Evolutionary conservation across 2,888 invertebrate species (phyloP).

Genomic region (Zele albiditarsus): DNA sequence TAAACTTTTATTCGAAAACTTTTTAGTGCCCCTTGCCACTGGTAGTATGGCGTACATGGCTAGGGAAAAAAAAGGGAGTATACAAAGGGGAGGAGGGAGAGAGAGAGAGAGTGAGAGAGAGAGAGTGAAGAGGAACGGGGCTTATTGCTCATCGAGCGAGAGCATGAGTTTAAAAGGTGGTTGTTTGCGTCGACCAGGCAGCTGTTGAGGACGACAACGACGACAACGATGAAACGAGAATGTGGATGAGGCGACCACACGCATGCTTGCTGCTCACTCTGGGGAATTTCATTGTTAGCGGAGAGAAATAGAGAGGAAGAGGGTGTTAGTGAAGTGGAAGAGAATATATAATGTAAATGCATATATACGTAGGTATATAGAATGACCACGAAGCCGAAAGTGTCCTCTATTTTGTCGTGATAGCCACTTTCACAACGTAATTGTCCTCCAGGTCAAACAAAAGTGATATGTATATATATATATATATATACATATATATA

Average conservation of each 20-base stretch:
- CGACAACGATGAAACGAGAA: not conserved
- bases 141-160: not conserved
- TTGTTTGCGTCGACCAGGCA: constrained; percentile 40
- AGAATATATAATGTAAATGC: not conserved
- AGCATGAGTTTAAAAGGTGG: not conserved
- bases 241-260: not conserved
- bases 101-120: constrained; percentile 18
- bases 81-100: constrained; percentile 9
- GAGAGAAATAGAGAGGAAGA: not conserved
- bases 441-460: not conserved
- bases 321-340: not conserved
- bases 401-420: not conserved
- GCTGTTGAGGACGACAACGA: not conserved
- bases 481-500: not conserved
- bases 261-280: not conserved
- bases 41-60: constrained; percentile 23
- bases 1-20: constrained; percentile 72
- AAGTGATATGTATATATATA: not conserved
- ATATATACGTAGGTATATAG: not conserved
- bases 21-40: constrained; percentile 60
- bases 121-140: constrained; percentile 33
- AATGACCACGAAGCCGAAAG: not conserved
- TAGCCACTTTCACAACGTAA: not conserved
- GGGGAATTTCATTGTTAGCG: not conserved
- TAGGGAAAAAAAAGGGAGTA: constrained; percentile 20